Evolutionary conservation across 2,888 invertebrate genomes (phyloP).

Genomic region (Stenichneumon culpator): DNA sequence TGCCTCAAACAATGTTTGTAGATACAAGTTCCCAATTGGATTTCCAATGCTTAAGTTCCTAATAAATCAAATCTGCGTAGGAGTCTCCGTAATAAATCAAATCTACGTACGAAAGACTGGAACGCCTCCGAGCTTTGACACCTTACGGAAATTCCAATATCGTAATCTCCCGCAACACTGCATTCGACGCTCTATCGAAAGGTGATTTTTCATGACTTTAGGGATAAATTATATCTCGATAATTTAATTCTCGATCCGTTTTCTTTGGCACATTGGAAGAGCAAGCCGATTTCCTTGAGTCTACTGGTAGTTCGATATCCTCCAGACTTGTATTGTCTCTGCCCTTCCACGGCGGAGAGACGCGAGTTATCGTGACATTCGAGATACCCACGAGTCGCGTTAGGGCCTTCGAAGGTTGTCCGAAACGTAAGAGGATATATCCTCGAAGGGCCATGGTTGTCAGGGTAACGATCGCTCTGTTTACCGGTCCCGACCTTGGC

Average conservation of each 20-base stretch:
- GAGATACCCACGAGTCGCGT: slow-evolving; percentile 35
- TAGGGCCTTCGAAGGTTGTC: slow-evolving; percentile 60
- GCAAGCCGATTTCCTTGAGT: slow-evolving; percentile 25
- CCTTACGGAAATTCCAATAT: background rate
- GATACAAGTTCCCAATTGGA: too few relatives aligned
- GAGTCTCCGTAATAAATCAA: too few relatives aligned
- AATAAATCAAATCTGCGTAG: too few relatives aligned
- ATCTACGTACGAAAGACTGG: too few relatives aligned
- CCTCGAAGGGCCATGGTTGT: slow-evolving; percentile 75
- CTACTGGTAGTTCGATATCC: slow-evolving; percentile 49
- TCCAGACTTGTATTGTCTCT: slow-evolving; percentile 33
- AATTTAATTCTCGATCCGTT: background rate
- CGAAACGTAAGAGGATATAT: slow-evolving; percentile 51
- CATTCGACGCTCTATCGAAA: background rate
- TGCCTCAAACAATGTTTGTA: too few relatives aligned
- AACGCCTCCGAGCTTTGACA: too few relatives aligned
- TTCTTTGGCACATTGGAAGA: background rate
- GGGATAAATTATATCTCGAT: background rate
- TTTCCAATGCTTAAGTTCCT: too few relatives aligned
- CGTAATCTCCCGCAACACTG: background rate
- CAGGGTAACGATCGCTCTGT: slow-evolving; percentile 79
- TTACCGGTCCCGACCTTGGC: slow-evolving; percentile 83
- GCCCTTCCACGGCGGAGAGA: slow-evolving; percentile 29
- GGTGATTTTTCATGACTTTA: background rate
- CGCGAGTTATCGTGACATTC: slow-evolving; percentile 29